Evolutionary conservation across 2,113 vertebrate species (phyloP).

Genomic region (Gymnogyps californianus): DNA sequence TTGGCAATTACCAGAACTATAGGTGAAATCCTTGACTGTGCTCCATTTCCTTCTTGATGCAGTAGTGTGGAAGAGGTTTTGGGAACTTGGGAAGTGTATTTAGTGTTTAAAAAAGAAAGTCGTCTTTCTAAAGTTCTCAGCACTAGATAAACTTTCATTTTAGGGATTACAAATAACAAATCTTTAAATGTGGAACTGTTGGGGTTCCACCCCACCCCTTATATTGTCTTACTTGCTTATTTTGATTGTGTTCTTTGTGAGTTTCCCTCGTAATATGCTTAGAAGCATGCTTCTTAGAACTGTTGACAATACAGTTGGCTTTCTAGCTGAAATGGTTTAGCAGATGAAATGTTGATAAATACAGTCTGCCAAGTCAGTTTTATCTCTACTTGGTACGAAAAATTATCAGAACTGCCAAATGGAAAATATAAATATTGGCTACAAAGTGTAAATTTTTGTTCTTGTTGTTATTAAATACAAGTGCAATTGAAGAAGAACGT

Average conservation of each 20-base stretch:
- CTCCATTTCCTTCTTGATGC: neutral
- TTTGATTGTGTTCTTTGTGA: neutral
- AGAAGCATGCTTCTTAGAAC: neutral
- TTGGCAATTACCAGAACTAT: neutral
- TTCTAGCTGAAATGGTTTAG: neutral
- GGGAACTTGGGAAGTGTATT: neutral
- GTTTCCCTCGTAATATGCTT: neutral
- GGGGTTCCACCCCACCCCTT: rapidly evolving
- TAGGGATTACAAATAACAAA: neutral
- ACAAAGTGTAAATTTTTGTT: neutral
- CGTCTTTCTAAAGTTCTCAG: neutral
- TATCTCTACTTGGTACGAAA: neutral
- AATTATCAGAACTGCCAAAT: neutral
- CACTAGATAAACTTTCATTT: neutral
- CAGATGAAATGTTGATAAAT: neutral
- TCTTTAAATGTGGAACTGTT: neutral
- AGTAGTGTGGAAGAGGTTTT: neutral
- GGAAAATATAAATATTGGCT: conserved; percentile 2
- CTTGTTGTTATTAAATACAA: neutral
- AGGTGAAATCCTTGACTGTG: neutral
- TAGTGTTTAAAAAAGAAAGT: neutral
- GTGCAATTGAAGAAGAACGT: neutral
- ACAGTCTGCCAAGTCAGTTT: neutral
- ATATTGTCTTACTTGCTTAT: neutral
- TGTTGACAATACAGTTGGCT: neutral